Evolutionary conservation across 2,888 invertebrate species (phyloP).

Genomic region (Oxytorus armatus): DNA sequence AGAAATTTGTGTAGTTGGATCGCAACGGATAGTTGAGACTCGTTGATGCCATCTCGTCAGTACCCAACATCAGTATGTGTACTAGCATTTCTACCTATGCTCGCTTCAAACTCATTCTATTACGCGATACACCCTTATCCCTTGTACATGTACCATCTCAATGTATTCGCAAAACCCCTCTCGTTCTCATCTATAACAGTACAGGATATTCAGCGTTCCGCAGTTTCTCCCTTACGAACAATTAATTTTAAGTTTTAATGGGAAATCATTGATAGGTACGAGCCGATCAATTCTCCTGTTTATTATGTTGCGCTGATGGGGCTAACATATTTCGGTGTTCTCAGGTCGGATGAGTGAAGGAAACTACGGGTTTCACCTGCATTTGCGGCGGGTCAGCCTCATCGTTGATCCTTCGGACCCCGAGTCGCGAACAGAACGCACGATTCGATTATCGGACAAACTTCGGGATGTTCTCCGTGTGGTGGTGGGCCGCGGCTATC

Average conservation of each 20-base stretch:
- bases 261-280: slow-evolving; percentile 69
- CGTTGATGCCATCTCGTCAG: slow-evolving; percentile 74
- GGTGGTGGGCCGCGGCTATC: slow-evolving; percentile 63
- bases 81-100: slow-evolving; percentile 1
- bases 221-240: slow-evolving; percentile 59
- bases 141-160: background rate
- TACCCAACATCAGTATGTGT: slow-evolving; percentile 47
- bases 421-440: slow-evolving; percentile 56
- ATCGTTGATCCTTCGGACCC: slow-evolving; percentile 27
- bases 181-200: slow-evolving; percentile 35
- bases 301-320: slow-evolving; percentile 8
- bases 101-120: background rate
- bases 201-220: slow-evolving; percentile 32
- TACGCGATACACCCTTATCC: background rate
- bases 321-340: slow-evolving; percentile 17
- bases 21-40: slow-evolving; percentile 78
- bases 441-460: slow-evolving; percentile 79
- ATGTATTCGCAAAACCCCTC: slow-evolving; percentile 15
- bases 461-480: slow-evolving; percentile 72
- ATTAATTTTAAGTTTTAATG: slow-evolving; percentile 82
- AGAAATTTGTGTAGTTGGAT: slow-evolving; percentile 80
- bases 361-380: slow-evolving; percentile 72
- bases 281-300: too few relatives aligned
- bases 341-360: background rate
- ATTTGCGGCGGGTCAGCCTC: slow-evolving; percentile 68